Evolutionary conservation across 2,888 invertebrate genomes (phyloP), one percentile per base, ranked within the genome.

Genomic region (Lepidochrysops patricia): DNA sequence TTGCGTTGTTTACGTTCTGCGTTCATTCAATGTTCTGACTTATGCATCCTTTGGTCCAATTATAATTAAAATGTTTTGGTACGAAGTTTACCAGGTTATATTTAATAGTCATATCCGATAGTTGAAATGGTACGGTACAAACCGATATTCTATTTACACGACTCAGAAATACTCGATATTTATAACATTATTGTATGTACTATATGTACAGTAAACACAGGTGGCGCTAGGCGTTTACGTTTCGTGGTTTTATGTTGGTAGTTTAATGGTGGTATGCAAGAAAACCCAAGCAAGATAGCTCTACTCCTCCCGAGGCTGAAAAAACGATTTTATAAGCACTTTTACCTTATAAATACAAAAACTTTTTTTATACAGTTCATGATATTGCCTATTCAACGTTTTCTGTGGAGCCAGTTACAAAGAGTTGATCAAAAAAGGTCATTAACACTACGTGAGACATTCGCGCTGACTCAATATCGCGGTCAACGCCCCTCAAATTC

Each of bases 391-490:
- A 61, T 63, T 57, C 57, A 61, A 66, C 61, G 49, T 60, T 58
- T 58, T 50, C 48, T 59, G 23, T 29, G 62, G 61, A 60, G 62
- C 62, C 48, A 19, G 60, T 37, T 64, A 62, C 72, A 73, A 76
- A 77, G 77, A 78, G 77, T 82, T 82, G 80, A 77, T 83, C 82
- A 88, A 87, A 59, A 85, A 86, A 85, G 87, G 87, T 88, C 86
- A 86, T 85, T 86, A 87, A 88, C 88, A 83, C 84, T 80, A 79
- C 81, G 80, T 77, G 82, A 86, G 88, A 89, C 86, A 87, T 87
- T 88, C 84, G 87, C 88, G 86, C 82, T 81, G 79, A 80, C 77
- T 87, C 82, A 84, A 84, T 84, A 84, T 82, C 84, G 79, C 85
- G 88, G 88, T 86, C 88, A 81, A 81, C 81, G 88, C 80, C 84